Percentiles rank a stretch among this genome's conserved stretches.
Evolutionary conservation across 1,140 invertebrate genomes (phyloP).

Genomic region (Belonocnema kinseyi): DNA sequence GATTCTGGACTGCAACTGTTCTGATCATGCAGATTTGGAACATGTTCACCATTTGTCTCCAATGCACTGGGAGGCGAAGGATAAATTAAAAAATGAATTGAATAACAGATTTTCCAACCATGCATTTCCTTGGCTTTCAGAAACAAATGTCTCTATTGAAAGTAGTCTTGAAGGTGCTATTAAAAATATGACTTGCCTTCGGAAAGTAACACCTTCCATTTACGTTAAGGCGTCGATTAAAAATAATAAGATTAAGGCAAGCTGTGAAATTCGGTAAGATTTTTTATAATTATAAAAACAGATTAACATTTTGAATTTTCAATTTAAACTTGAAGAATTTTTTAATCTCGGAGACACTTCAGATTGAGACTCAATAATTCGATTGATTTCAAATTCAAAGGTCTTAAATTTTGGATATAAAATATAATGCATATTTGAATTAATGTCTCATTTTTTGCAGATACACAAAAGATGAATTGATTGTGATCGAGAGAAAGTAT

Average conservation of each 20-base stretch:
- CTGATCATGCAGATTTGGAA: slow-evolving; percentile 79
- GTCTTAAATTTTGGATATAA: slow-evolving; percentile 11
- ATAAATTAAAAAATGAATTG: slow-evolving; percentile 54
- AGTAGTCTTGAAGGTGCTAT: slow-evolving; percentile 75
- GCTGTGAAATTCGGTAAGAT: slow-evolving; percentile 79
- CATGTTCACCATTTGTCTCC: slow-evolving; percentile 81
- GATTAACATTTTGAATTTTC: neutral
- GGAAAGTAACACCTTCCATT: slow-evolving; percentile 80
- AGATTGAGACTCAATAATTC: neutral
- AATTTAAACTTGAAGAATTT: neutral
- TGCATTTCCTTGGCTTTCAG: slow-evolving; percentile 79
- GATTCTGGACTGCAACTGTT: slow-evolving; percentile 64
- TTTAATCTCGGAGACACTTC: too few species aligned
- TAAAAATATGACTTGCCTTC: slow-evolving; percentile 76
- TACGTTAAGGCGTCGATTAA: slow-evolving; percentile 82
- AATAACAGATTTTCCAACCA: slow-evolving; percentile 71
- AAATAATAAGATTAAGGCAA: slow-evolving; percentile 78
- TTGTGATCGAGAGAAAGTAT: slow-evolving; percentile 85
- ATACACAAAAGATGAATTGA: slow-evolving; percentile 78
- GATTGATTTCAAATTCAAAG: neutral
- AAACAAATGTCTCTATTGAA: slow-evolving; percentile 63
- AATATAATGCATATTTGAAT: slow-evolving; percentile 1
- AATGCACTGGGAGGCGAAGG: slow-evolving; percentile 78
- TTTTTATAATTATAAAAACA: neutral
- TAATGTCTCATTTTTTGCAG: slow-evolving; percentile 53